Evolutionary conservation across 2,113 vertebrate genomes (phyloP), one percentile per base, ranked within the genome.

Genomic region (Columbina picui): DNA sequence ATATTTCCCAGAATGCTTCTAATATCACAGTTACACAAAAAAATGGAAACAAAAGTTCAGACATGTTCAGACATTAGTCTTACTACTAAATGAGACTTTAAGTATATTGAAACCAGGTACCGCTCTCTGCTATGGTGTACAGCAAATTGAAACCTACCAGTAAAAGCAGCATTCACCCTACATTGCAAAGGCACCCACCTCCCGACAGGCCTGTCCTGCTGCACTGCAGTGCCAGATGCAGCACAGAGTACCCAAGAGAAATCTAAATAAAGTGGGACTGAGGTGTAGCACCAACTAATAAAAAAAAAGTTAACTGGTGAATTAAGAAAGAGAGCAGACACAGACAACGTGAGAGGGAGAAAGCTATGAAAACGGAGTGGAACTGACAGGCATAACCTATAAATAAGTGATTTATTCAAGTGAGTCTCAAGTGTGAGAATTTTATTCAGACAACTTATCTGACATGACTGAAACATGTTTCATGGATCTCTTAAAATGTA

Each of bases 51-150:
- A 10, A 2, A 29, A 43, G 13, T 57, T 73, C 34, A 49, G 45
- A 30, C 3, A 27, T 1, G 2, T 4, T 53, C 50, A n/a, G n/a
- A n/a, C n/a, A n/a, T n/a, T n/a, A n/a, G 9, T 20, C 67, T 64
- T 71, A 22, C 25, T 67, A 2, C 32, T 50, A 17, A 27, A 27
- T 7, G 3, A 79, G 6, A 32, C 25, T 36, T 32, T 59, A 1
- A 64, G 39, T 16, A 56, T 10, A 32, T 1, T 23, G 25, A 38
- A 65, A 47, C 2, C 1, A 3, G 67, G 39, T 38, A 13, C 36
- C 27, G 6, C 5, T n/a, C 18, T 23, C 53, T 29, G 38, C 30
- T 57, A 8, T 23, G 14, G 30, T 1, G 8, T 16, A 22, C 77
- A 82, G 38, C 26, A 19, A 21, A 25, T 3, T 4, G 10, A 22